Conservation (phyloP, 2,113 vertebrate species). For the Tychaedon coryphoeus region DNA sequence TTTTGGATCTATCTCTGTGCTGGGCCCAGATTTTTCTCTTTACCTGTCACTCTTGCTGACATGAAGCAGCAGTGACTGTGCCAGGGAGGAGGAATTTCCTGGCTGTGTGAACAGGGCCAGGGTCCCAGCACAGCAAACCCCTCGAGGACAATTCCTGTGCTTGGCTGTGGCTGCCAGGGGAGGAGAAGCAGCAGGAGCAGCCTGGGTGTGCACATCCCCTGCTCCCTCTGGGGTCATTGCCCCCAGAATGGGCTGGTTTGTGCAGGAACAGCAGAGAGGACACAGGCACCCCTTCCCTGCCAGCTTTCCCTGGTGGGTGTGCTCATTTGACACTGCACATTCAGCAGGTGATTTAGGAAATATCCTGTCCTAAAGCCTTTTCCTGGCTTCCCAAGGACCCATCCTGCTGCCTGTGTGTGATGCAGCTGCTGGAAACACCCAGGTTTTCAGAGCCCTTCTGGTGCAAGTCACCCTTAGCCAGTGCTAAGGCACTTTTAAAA, state of each 20-base stretch:
- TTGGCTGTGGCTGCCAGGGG: background rate
- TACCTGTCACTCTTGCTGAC: conserved; percentile 81
- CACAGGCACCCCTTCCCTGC: background rate
- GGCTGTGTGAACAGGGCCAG: conserved; percentile 58
- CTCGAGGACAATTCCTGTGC: background rate
- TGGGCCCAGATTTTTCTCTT: conserved; percentile 73
- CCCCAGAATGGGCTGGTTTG: too few species aligned
- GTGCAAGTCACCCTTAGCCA: too few species aligned
- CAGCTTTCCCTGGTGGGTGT: background rate
- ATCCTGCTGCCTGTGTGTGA: background rate
- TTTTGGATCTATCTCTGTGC: conserved; percentile 61
- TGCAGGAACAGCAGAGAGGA: background rate
- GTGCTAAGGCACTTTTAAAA: background rate
- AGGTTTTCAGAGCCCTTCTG: background rate
- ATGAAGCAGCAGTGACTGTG: conserved; percentile 69
- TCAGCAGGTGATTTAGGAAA: background rate
- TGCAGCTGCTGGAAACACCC: background rate
- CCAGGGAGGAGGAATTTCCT: conserved; percentile 73
- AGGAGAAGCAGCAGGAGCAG: background rate
- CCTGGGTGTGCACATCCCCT: background rate
- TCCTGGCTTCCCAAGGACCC: background rate
- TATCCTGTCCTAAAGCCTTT: background rate
- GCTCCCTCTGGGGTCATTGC: background rate
- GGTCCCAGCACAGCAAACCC: conserved; percentile 15
- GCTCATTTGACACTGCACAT: background rate